These are phyloP conservation scores for Cosmopolites sordidus DNA, from an alignment of 2,888 invertebrate genomes.

Conservation along the genomic window DNA sequence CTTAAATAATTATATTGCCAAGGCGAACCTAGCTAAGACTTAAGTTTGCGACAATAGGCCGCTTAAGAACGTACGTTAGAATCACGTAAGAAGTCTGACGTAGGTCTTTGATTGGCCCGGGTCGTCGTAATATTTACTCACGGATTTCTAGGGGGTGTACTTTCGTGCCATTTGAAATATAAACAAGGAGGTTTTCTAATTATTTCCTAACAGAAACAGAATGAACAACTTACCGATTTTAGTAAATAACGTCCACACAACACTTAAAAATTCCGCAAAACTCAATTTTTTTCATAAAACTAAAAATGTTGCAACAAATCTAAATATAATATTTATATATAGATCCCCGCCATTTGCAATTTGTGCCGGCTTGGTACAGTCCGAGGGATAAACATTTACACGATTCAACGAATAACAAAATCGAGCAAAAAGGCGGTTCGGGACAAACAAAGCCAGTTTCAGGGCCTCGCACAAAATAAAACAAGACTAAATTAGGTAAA, in stretches of 20 bases:
- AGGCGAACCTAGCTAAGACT: constrained; percentile 41
- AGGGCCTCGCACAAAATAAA: constrained; percentile 25
- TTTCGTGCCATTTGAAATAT: constrained; percentile 37
- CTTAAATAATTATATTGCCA: constrained; percentile 51
- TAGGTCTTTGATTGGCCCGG: constrained; percentile 38
- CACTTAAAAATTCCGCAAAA: constrained; percentile 31
- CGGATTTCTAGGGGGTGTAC: constrained; percentile 44
- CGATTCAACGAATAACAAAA: constrained; percentile 17
- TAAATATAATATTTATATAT: constrained; percentile 49
- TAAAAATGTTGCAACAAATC: constrained; percentile 39
- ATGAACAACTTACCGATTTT: constrained; percentile 34
- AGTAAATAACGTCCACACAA: constrained; percentile 27
- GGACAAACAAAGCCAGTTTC: constrained; percentile 27
- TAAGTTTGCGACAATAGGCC: constrained; percentile 39
- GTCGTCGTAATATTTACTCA: constrained; percentile 44
- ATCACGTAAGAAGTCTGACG: constrained; percentile 39
- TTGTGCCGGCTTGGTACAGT: constrained; percentile 43
- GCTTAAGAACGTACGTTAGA: constrained; percentile 40
- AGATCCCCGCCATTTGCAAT: constrained; percentile 49
- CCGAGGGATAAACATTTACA: constrained; percentile 30
- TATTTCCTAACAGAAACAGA: constrained; percentile 24
- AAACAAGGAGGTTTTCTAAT: constrained; percentile 36
- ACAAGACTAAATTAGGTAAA: constrained; percentile 24
- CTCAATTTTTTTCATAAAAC: constrained; percentile 32
- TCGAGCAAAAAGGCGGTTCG: constrained; percentile 18